phyloP scores from a whole-genome alignment of 2,797 vertebrate species.

The Graptemys geographica region DNA sequence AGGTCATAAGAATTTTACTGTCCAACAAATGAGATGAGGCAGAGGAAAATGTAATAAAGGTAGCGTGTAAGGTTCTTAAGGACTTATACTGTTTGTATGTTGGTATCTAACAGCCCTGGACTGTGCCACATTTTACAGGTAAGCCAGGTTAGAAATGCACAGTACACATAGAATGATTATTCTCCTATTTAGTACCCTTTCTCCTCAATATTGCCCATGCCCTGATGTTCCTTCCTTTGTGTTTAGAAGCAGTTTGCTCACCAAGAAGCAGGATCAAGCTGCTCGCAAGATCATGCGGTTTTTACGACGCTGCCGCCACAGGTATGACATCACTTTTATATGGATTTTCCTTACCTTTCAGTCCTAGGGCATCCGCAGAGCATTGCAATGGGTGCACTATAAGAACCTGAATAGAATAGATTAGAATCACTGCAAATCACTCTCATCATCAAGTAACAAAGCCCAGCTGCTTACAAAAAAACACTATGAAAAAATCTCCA shows the following conservation, averaged over 20 bases:
- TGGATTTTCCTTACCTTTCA: neutral
- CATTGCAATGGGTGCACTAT: neutral
- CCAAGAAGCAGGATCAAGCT: slow-evolving; percentile 99
- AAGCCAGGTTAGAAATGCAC: neutral
- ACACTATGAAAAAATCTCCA: neutral
- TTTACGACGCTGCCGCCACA: slow-evolving; percentile 98
- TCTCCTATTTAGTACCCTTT: neutral
- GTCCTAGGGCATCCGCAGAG: neutral
- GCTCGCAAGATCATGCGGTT: slow-evolving; percentile 99
- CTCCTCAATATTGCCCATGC: neutral
- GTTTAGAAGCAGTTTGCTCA: slow-evolving; percentile 96
- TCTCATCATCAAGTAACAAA: neutral
- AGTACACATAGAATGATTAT: neutral
- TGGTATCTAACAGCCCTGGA: accelerated
- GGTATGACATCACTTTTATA: slow-evolving; percentile 78
- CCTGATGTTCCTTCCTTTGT: slow-evolving; percentile 28
- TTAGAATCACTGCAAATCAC: neutral
- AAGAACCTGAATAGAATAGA: neutral
- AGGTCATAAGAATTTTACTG: neutral
- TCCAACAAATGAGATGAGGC: neutral
- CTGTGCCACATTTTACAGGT: neutral
- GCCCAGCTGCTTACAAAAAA: neutral
- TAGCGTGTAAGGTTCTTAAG: neutral
- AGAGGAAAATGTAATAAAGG: neutral
- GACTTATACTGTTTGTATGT: accelerated